Evolutionary conservation across 2,888 invertebrate species (phyloP), one percentile per base, ranked within the genome.

Genomic region (Pheosia gnoma): DNA sequence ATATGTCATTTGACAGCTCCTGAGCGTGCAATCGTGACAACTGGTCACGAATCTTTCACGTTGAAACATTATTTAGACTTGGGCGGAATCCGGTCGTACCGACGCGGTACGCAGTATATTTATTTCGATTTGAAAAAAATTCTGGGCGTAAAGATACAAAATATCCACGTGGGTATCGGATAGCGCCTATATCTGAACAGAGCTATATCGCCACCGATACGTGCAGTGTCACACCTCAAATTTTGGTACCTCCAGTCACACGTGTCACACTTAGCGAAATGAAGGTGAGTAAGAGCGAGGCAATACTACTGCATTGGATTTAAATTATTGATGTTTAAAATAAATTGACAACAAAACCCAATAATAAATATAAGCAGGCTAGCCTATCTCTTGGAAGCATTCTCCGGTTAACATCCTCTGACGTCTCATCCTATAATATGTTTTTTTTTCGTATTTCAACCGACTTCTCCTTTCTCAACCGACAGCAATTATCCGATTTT

Each of bases 21-120:
- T 69, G 75, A 68, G 70, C 70, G 63, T 49, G 13, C 43, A 25
- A 58, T 84, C 88, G 88, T 88, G 88, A 83, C 78, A 63, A 25
- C 66, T 55, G 68, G 80, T 88, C 88, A 88, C 88, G 88, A 82
- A 62, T 76, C 80, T 81, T 80, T 78, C 72, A 75, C 75, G 65
- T 70, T 69, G 38, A 25, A 53, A 38, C 51, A 54, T 60, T 67
- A 11, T 47, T 11, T n/a, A 47, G 47, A 47, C 47, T 47, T 11
- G n/a, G n/a, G 47, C 6, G n/a, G 11, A 38, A 53, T 45, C 37
- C 45, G 57, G 55, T 60, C 43, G 43, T 9, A 8, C 4, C 10
- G 43, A 4, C 43, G 25, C 25, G 25, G 25, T 25, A 25, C 25
- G 25, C 25, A 25, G 25, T 25, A 25, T 25, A 25, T 2, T 25